Evolutionary conservation across 2,113 vertebrate genomes (phyloP).

Genomic region (Nesoenas mayeri): DNA sequence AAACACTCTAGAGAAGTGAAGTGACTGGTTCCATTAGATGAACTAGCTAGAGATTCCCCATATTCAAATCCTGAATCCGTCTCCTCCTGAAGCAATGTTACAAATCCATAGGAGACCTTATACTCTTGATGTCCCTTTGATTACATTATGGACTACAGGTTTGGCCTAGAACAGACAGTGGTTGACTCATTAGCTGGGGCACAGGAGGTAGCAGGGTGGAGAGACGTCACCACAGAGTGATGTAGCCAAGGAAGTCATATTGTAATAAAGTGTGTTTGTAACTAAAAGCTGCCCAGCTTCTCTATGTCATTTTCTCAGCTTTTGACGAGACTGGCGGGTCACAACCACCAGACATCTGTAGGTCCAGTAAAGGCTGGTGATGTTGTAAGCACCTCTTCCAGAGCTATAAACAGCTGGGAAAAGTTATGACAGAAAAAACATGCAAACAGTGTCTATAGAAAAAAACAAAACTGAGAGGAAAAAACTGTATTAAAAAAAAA

Average conservation of each 20-base stretch:
- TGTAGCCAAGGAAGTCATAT: neutral
- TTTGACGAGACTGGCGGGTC: neutral
- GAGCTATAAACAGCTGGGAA: neutral
- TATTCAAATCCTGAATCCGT: neutral
- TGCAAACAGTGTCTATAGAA: neutral
- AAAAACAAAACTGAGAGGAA: neutral
- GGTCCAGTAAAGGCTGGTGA: neutral
- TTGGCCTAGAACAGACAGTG: neutral
- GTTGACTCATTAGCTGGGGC: neutral
- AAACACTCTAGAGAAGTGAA: neutral
- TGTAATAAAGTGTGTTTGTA: neutral
- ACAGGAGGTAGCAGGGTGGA: neutral
- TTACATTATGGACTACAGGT: neutral
- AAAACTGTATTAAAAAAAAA: neutral
- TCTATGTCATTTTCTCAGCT: neutral
- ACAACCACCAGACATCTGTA: neutral
- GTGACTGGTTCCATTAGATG: neutral
- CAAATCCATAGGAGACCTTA: rapidly evolving
- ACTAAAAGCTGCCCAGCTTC: neutral
- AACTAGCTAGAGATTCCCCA: neutral
- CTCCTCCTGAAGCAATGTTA: neutral
- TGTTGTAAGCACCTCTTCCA: neutral
- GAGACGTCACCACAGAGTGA: neutral
- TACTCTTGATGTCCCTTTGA: neutral
- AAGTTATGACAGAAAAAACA: rapidly evolving